Base-by-base conservation (phyloP, 2,797 vertebrate species). In the Halcyon badia region DNA sequence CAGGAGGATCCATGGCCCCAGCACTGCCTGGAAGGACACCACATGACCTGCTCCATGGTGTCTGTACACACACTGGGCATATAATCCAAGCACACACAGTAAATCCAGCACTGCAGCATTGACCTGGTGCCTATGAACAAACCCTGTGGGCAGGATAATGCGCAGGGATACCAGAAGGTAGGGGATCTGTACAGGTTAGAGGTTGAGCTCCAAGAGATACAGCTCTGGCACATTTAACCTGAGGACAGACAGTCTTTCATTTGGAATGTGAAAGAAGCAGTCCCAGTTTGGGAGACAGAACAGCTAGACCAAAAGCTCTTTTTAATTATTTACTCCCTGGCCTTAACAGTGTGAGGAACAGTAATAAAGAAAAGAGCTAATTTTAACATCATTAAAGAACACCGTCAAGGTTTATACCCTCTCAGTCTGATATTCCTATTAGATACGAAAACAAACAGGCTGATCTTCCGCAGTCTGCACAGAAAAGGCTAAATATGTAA, bases 311-410 rank as follows among this genome's bases (percentile, higher is more conserved):
- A 41, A 90, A 95, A 93, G 58, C 1, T 30, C 71, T 80, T 81
- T 83, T 94, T 44, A 94, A 90, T 93, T 90, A 93, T 95, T 94
- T 89, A 75, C 18, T 93, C 35, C 52, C 83, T 76, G 79, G 72
- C 33, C 57, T 5, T 66, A 92, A 58, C 11, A 31, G 62, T 51
- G 76, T 42, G 44, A 91, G 72, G 79, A 92, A 91, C 9, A 87
- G 81, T 57, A 95, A 94, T 87, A 95, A 91, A 95, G 90, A 76
- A 86, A 86, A 86, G 49, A 95, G 65, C 70, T 94, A 90, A 94
- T 92, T 94, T 96, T 86, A 57, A 87, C 49, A 93, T 79, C 72
- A 76, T 93, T 88, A 93, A 72, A 83, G 72, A 91, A 60, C 58
- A 92, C 49, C 10, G 0, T 57, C 79, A 92, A 94, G 69, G 92